Conservation (phyloP, 2,888 invertebrate genomes). For the Campaea margaritaria region DNA sequence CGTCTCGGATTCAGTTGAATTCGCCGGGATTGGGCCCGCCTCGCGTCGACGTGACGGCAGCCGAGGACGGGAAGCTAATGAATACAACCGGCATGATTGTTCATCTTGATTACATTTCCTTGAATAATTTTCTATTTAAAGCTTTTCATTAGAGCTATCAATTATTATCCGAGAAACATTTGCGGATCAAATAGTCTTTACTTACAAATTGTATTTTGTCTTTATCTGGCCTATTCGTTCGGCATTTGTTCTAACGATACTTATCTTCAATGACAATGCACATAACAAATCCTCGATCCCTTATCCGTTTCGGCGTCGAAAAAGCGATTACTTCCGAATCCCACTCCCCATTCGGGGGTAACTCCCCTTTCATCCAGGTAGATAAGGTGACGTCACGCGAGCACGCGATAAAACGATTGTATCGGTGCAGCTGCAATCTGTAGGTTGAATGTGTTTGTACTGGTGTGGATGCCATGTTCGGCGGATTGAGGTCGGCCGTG, state of each 20-base stretch:
- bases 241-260: too few relatives aligned
- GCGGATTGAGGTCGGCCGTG: slow-evolving; percentile 30
- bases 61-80: slow-evolving; percentile 5
- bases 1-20: slow-evolving; percentile 37
- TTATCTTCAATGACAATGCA: slow-evolving; percentile 16
- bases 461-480: slow-evolving; percentile 20
- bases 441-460: slow-evolving; percentile 12
- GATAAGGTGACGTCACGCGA: slow-evolving; percentile 43
- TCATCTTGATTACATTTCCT: slow-evolving; percentile 10
- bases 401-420: slow-evolving; percentile 24
- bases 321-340: slow-evolving; percentile 38
- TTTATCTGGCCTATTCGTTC: too few relatives aligned
- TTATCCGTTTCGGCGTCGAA: slow-evolving; percentile 29
- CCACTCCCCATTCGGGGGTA: slow-evolving; percentile 36
- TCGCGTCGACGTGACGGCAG: slow-evolving; percentile 20
- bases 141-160: slow-evolving; percentile 1
- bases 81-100: background rate
- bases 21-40: slow-evolving; percentile 30
- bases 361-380: slow-evolving; percentile 37
- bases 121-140: background rate
- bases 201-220: too few relatives aligned
- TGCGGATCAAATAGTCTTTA: too few relatives aligned
- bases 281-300: slow-evolving; percentile 7
- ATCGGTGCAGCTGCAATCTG: slow-evolving; percentile 26
- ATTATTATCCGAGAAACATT: background rate